Evolutionary conservation across 2,797 vertebrate species (phyloP).

Genomic region (Sebastes trivittatus): DNA sequence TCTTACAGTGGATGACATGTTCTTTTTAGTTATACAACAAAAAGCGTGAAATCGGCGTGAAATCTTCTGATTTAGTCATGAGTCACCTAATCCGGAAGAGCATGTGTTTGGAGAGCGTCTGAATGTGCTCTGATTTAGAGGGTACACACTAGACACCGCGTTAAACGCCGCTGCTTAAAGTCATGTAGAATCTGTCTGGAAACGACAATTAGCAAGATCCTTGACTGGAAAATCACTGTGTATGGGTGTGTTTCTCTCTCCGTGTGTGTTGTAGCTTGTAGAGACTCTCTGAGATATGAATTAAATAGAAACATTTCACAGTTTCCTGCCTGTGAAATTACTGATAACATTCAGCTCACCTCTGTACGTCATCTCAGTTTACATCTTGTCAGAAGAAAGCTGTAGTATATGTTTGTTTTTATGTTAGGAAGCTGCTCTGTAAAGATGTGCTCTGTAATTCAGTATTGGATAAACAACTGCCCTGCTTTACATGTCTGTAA

Average conservation of each 20-base stretch:
- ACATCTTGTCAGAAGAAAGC: slow-evolving; percentile 1
- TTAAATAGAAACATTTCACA: slow-evolving; percentile 27
- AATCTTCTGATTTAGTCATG: slow-evolving; percentile 13
- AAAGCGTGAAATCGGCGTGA: slow-evolving; percentile 9
- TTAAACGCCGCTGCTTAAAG: slow-evolving; percentile 4
- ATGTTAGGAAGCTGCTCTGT: not conserved
- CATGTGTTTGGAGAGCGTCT: not conserved
- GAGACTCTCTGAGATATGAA: slow-evolving; percentile 15
- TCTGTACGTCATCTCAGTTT: slow-evolving; percentile 1
- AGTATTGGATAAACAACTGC: not conserved
- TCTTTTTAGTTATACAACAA: not conserved
- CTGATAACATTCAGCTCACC: not conserved
- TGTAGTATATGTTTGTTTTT: not conserved
- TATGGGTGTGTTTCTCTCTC: not conserved
- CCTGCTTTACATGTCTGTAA: not conserved
- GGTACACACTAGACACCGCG: not conserved
- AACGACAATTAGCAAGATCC: slow-evolving; percentile 13
- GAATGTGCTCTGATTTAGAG: not conserved
- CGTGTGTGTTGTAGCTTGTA: not conserved
- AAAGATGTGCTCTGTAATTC: not conserved
- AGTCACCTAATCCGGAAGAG: slow-evolving; percentile 20
- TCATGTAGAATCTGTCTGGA: slow-evolving; percentile 3
- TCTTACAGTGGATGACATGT: not conserved
- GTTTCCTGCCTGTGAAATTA: slow-evolving; percentile 15
- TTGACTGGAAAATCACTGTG: slow-evolving; percentile 24